Evolutionary conservation across 2,113 vertebrate genomes (phyloP).

Genomic region (Pipa parva): DNA sequence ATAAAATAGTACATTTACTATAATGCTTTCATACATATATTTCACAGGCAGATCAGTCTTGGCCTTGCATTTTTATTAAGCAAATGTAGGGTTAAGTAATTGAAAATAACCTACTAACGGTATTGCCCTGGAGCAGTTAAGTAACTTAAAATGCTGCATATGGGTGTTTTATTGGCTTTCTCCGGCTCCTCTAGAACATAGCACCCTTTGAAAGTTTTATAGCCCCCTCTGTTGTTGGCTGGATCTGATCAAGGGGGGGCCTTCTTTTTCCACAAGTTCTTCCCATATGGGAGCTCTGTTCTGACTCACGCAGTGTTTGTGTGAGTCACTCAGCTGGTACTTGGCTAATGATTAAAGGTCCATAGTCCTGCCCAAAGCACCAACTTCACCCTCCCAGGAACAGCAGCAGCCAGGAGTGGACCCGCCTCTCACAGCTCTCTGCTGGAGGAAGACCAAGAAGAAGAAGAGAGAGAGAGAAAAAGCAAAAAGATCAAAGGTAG

Average conservation of each 20-base stretch:
- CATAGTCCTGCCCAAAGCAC: constrained; percentile 17
- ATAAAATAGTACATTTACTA: too few relatives aligned
- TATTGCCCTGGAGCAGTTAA: constrained; percentile 1
- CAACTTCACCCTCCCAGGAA: constrained; percentile 26
- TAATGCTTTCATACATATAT: too few relatives aligned
- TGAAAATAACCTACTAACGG: background rate
- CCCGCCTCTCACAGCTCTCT: constrained; percentile 26
- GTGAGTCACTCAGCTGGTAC: constrained; percentile 32
- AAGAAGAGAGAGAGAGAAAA: background rate
- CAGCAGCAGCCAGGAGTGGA: constrained; percentile 14
- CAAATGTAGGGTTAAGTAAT: background rate
- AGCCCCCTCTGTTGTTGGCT: constrained; percentile 32
- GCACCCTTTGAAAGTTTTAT: constrained; percentile 38
- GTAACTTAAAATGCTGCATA: constrained; percentile 11
- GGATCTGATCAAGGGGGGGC: constrained; percentile 10
- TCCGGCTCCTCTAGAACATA: constrained; percentile 17
- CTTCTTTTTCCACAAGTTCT: constrained; percentile 15
- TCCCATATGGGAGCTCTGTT: constrained; percentile 24
- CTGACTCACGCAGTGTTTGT: constrained; percentile 27
- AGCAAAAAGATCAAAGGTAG: background rate
- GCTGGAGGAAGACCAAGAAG: constrained; percentile 16
- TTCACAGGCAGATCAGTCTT: too few relatives aligned
- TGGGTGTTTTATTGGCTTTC: constrained; percentile 20
- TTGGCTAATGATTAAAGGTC: constrained; percentile 37
- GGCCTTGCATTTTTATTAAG: too few relatives aligned